Evolutionary conservation across 2,113 vertebrate species (phyloP).

Genomic region (Girardinichthys multiradiatus): DNA sequence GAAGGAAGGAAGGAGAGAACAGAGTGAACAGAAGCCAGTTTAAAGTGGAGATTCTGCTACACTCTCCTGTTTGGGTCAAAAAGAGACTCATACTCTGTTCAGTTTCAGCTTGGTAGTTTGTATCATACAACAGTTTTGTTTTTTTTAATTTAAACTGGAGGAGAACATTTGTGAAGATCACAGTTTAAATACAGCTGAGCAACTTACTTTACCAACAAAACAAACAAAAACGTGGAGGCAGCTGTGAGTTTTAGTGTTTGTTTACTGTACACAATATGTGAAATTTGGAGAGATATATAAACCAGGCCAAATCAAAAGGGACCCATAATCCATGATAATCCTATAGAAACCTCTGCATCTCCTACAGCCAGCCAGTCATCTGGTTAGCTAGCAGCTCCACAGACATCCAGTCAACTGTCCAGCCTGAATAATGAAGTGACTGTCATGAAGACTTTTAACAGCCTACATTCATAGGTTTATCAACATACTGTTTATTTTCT

Average conservation of each 20-base stretch:
- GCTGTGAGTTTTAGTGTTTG: constrained; percentile 5
- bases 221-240: background rate
- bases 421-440: background rate
- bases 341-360: constrained; percentile 50
- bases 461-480: background rate
- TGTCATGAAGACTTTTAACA: background rate
- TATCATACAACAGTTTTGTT: background rate
- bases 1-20: constrained; percentile 14
- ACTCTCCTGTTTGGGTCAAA: background rate
- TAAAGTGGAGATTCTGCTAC: constrained; percentile 19
- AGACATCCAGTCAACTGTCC: background rate
- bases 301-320: constrained; percentile 51
- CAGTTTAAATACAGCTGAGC: background rate
- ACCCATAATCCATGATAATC: constrained; percentile 67
- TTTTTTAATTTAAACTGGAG: background rate
- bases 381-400: constrained; percentile 21
- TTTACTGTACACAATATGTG: constrained; percentile 21
- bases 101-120: background rate
- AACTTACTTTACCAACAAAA: background rate
- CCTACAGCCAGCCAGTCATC: constrained; percentile 45
- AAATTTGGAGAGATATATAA: constrained; percentile 52
- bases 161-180: background rate
- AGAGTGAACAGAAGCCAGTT: constrained; percentile 18
- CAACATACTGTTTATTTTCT: background rate
- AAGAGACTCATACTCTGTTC: background rate